These are phyloP conservation scores for Lepus oiostolus DNA, from an alignment of 2,797 vertebrate genomes.

Conservation along the genomic window DNA sequence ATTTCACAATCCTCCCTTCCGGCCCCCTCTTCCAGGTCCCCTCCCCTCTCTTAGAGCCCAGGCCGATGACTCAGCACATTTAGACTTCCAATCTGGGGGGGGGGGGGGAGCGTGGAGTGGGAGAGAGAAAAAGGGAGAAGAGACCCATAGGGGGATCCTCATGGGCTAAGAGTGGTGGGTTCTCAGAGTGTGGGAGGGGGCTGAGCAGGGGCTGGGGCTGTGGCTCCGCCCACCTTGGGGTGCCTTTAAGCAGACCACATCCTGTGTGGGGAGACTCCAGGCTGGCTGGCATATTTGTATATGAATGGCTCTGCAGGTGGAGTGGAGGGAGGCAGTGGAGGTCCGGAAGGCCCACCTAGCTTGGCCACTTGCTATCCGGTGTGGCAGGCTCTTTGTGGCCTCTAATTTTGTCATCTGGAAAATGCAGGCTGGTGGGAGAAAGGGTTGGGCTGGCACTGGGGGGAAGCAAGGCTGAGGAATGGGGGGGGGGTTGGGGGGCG, in stretches of 20 bases:
- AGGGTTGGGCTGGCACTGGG: not conserved
- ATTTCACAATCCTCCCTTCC: conserved; percentile 85
- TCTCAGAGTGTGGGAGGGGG: not conserved
- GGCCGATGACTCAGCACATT: conserved; percentile 85
- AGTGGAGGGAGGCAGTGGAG: not conserved
- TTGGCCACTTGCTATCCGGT: conserved; percentile 13
- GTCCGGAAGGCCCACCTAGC: not conserved
- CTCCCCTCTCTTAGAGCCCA: conserved; percentile 77
- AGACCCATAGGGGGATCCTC: conserved; percentile 56
- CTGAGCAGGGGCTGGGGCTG: not conserved
- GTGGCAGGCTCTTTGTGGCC: conserved; percentile 10
- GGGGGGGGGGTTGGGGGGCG: not conserved
- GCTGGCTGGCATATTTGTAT: not conserved
- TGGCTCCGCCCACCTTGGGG: not conserved
- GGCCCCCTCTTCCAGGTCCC: conserved; percentile 83
- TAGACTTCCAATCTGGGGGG: conserved; percentile 47
- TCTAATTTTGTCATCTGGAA: conserved; percentile 18
- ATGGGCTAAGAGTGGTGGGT: not conserved
- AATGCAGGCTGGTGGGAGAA: conserved; percentile 5
- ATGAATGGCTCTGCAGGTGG: conserved; percentile 6
- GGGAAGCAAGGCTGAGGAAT: not conserved
- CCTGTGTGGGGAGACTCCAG: not conserved
- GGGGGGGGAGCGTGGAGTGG: too few species aligned
- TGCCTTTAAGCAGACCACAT: not conserved
- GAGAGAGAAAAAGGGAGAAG: not conserved